Percentiles rank a stretch among this genome's conserved stretches.
Evolutionary conservation across 30 jellyfish, hydroid and myxozoan species (phyloP).

Genomic region (Hydractinia echinata): DNA sequence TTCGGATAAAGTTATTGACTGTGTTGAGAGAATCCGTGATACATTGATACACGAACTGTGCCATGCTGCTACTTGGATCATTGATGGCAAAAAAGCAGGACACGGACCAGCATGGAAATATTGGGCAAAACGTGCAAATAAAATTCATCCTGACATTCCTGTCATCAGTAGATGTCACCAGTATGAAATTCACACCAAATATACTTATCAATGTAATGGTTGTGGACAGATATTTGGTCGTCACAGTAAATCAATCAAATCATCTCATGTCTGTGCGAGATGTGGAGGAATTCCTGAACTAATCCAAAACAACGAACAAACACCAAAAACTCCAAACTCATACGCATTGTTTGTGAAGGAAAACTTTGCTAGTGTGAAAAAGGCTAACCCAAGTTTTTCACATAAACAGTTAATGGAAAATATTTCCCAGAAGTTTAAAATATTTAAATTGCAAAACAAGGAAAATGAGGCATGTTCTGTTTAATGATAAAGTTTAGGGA

Average conservation of each 20-base stretch:
- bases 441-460: constrained; percentile 3
- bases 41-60: constrained; percentile 87
- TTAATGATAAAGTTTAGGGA: too few species aligned
- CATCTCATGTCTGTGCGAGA: constrained; percentile 14
- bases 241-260: constrained; percentile 35
- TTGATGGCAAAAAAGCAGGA: constrained; percentile 69
- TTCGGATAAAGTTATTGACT: constrained; percentile 79
- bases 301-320: constrained; percentile 36
- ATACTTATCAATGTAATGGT: constrained; percentile 47
- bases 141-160: constrained; percentile 71
- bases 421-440: constrained; percentile 41
- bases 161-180: constrained; percentile 75
- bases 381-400: constrained; percentile 38
- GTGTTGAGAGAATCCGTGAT: constrained; percentile 76
- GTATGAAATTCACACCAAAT: constrained; percentile 56
- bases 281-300: constrained; percentile 31
- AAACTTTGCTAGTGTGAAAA: constrained; percentile 35
- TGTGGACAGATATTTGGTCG: constrained; percentile 34
- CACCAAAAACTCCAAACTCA: constrained; percentile 47
- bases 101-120: constrained; percentile 86
- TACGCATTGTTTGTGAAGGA: constrained; percentile 67
- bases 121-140: constrained; percentile 86
- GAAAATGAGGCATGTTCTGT: constrained; percentile 2
- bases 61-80: constrained; percentile 96
- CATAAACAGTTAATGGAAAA: constrained; percentile 60